phyloP scores from a whole-genome alignment of 2,113 vertebrate species.

The Eretmochelys imbricata region DNA sequence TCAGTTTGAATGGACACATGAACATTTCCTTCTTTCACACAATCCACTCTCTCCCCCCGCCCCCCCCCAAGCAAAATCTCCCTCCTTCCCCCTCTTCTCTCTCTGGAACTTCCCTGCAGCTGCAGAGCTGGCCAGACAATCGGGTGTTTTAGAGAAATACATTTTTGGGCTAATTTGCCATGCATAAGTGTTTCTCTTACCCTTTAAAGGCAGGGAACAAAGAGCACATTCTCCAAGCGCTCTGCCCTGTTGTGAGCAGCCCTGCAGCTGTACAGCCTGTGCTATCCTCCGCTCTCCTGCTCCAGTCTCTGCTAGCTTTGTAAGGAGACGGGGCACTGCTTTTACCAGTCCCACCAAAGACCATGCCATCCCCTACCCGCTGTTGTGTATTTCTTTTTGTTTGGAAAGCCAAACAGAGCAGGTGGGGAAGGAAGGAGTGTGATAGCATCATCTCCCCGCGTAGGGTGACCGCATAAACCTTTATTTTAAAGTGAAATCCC shows the following conservation, averaged over 20 bases:
- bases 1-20: slow-evolving; percentile 28
- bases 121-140: slow-evolving; percentile 86
- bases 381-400: background rate
- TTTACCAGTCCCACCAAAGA: slow-evolving; percentile 58
- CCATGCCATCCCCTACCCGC: slow-evolving; percentile 13
- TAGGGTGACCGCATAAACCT: background rate
- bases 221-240: slow-evolving; percentile 80
- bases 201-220: slow-evolving; percentile 86
- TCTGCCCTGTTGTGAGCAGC: slow-evolving; percentile 81
- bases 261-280: slow-evolving; percentile 83
- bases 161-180: slow-evolving; percentile 89
- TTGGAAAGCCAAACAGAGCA: slow-evolving; percentile 22
- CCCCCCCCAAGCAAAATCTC: slow-evolving; percentile 1
- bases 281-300: slow-evolving; percentile 76
- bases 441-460: background rate
- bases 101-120: slow-evolving; percentile 86
- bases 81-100: slow-evolving; percentile 74
- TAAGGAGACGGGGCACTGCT: slow-evolving; percentile 56
- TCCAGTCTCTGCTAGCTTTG: slow-evolving; percentile 65
- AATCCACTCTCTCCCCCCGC: background rate
- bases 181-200: slow-evolving; percentile 89
- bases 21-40: slow-evolving; percentile 45
- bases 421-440: slow-evolving; percentile 8
- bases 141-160: slow-evolving; percentile 88
- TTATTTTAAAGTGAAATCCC: background rate